Evolutionary conservation across 2,888 invertebrate genomes (phyloP).

Genomic region (Prosopocoilus inquinatus): DNA sequence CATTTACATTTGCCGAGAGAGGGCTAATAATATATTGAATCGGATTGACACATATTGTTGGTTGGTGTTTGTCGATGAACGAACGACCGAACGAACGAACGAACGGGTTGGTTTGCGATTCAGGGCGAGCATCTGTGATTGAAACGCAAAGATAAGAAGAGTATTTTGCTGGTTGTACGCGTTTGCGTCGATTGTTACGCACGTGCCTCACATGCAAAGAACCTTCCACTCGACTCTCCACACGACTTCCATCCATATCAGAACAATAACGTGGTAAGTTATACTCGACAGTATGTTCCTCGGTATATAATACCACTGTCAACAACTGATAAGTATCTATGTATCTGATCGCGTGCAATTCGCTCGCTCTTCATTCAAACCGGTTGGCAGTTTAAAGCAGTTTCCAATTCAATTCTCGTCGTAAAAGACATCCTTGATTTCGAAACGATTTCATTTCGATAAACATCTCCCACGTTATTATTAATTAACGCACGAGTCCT

Average conservation of each 20-base stretch:
- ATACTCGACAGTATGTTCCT: conserved; percentile 21
- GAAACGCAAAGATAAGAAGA: conserved; percentile 32
- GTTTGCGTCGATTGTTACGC: conserved; percentile 28
- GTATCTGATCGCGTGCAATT: conserved; percentile 31
- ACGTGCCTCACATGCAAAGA: conserved; percentile 29
- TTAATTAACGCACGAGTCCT: neutral
- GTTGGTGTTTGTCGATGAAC: conserved; percentile 23
- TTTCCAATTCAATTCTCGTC: conserved; percentile 34
- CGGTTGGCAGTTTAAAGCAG: conserved; percentile 27
- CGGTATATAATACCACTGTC: conserved; percentile 18
- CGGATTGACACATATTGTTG: conserved; percentile 29
- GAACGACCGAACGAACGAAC: no score
- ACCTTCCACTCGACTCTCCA: no score
- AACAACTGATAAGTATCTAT: conserved; percentile 33
- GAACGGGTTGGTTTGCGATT: conserved; percentile 17
- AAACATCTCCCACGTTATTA: conserved; percentile 8
- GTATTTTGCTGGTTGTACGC: conserved; percentile 24
- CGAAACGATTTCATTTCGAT: conserved; percentile 31
- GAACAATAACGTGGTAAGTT: conserved; percentile 31
- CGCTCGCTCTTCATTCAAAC: conserved; percentile 13
- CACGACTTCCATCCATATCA: conserved; percentile 24
- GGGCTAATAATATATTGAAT: conserved; percentile 27
- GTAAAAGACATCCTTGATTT: conserved; percentile 26
- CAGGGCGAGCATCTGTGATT: conserved; percentile 29
- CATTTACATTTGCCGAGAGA: conserved; percentile 19